Evolutionary conservation across 2,797 vertebrate genomes (phyloP).

Genomic region (Allobates femoralis): DNA sequence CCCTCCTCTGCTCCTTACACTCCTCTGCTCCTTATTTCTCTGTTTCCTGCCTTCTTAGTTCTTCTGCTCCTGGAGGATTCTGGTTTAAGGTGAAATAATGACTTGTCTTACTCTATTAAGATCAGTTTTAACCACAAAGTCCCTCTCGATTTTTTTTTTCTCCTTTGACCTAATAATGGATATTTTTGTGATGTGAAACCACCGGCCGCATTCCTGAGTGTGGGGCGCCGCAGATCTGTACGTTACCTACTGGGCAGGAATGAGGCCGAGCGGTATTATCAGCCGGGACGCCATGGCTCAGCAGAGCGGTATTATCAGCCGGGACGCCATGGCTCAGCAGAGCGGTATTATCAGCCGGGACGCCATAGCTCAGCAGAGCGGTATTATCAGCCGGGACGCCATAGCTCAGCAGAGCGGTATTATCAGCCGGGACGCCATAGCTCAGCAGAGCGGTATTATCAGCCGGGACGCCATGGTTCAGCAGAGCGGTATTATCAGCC

Average conservation of each 20-base stretch:
- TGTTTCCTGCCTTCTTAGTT: constrained; percentile 23
- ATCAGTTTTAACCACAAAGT: constrained; percentile 58
- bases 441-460: not conserved
- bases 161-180: constrained; percentile 52
- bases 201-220: constrained; percentile 44
- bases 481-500: too few relatives aligned
- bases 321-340: constrained; percentile 8
- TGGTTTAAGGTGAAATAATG: constrained; percentile 52
- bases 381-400: not conserved
- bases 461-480: not conserved
- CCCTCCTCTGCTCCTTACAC: not conserved
- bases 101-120: constrained; percentile 50
- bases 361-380: too few relatives aligned
- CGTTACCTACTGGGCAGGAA: constrained; percentile 25
- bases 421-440: too few relatives aligned
- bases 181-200: constrained; percentile 55
- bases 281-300: not conserved
- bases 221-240: constrained; percentile 5
- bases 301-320: not conserved
- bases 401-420: not conserved
- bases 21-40: constrained; percentile 38
- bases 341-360: too few relatives aligned
- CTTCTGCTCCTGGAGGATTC: constrained; percentile 28
- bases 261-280: not conserved
- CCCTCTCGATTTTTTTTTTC: constrained; percentile 44